Evolutionary conservation across 92 coral and sea anemone species (phyloP), one percentile per base, ranked within the genome.

Genomic region (Zoanthus gigantus): DNA sequence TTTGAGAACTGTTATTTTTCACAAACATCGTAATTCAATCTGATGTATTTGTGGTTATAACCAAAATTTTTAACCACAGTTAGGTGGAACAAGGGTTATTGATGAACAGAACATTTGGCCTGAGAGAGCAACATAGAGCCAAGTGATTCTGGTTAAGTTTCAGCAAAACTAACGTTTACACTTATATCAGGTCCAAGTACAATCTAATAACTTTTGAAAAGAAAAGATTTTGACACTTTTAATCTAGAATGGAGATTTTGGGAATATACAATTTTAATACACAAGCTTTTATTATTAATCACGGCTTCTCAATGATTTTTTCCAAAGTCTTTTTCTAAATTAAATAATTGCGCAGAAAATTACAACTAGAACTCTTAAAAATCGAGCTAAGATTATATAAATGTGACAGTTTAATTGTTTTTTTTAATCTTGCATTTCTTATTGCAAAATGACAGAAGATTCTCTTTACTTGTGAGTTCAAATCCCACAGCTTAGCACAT

Each of bases 41-140:
- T 81, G 60, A 23, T 53, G 47, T 17, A 81, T 65, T 28, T 66
- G 85, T 67, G 85, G 85, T 67, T 65, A 46, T n/a, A 44, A 46
- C 9, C 42, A 7, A 3, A 15, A 66, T 23, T 18, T 44, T 61
- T 28, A 15, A 81, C 85, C 85, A 81, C 85, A 81, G 44, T 60
- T 18, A 65, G n/a, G 14, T 65, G 28, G 30, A 16, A 66, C 44
- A 12, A 4, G 74, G 69, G 57, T 12, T 47, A 15, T 12, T 63
- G 7, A 17, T 63, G 30, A n/a, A 9, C 1, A 63, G 30, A 17
- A 1, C 10, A 17, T 23, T 7, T 17, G 9, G 31, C 9, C 28
- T 0, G 9, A 28, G 65, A 66, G 28, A 18, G 52, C 57, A 0
- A 9, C 65, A 11, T 12, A 9, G 7, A 4, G 12, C 57, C 11